Evolutionary conservation across 2,113 vertebrate species (phyloP).

Genomic region (Brachypteracias leptosomus): DNA sequence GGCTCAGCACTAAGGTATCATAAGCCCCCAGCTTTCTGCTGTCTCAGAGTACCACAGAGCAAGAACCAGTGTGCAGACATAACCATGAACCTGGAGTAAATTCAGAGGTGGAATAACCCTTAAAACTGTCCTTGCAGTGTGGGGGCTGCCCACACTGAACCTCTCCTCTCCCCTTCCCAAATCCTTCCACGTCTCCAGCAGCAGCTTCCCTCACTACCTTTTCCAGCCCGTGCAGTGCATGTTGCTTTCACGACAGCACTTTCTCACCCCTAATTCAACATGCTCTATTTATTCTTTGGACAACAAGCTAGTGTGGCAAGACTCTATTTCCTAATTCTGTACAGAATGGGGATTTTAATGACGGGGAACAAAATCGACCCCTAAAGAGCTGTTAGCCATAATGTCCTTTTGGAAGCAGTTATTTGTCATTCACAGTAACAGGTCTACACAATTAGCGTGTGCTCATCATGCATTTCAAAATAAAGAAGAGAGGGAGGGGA

Average conservation of each 20-base stretch:
- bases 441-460: constrained; percentile 45
- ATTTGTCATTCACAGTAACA: constrained; percentile 63
- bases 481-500: background rate
- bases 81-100: background rate
- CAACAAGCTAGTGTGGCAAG: constrained; percentile 17
- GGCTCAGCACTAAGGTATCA: too few relatives aligned
- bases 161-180: background rate
- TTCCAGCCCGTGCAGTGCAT: background rate
- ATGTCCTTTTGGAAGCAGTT: constrained; percentile 40
- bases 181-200: background rate
- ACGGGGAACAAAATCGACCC: constrained; percentile 48
- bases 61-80: background rate
- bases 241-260: background rate
- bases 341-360: constrained; percentile 50
- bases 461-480: constrained; percentile 42
- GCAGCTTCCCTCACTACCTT: background rate
- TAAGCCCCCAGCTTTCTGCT: background rate
- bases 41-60: background rate
- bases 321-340: constrained; percentile 49
- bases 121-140: background rate
- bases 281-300: constrained; percentile 41
- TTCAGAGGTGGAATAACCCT: background rate
- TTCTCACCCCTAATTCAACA: constrained; percentile 1
- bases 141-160: background rate
- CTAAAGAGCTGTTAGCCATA: constrained; percentile 49